Percentiles rank a stretch among this genome's conserved stretches.
phyloP scores from a whole-genome alignment of 1,140 invertebrate species.

The Achroia grisella region DNA sequence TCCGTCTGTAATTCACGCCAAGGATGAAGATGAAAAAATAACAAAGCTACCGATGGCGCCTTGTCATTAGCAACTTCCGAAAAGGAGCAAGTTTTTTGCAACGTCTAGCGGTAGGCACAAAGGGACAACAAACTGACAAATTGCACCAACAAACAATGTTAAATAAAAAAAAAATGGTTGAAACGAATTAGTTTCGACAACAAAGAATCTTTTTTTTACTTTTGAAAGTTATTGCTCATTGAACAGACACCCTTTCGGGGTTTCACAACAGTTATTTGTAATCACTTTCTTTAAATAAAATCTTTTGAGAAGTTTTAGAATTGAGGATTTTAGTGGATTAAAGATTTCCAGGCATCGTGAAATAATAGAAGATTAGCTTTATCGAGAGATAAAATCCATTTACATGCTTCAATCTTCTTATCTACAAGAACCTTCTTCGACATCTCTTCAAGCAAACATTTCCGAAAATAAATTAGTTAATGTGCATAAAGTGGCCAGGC shows the following conservation, averaged over 20 bases:
- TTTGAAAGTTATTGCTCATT: conserved; percentile 16
- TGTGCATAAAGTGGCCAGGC: conserved; percentile 48
- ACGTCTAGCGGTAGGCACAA: conserved; percentile 44
- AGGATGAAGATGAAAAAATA: conserved; percentile 27
- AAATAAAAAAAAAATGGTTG: conserved; percentile 26
- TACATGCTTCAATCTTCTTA: conserved; percentile 29
- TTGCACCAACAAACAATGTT: conserved; percentile 51
- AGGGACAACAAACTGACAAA: conserved; percentile 66
- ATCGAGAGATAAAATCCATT: conserved; percentile 16
- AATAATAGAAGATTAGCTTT: no score
- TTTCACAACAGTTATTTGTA: conserved; percentile 8
- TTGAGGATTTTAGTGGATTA: no score
- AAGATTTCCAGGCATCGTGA: no score
- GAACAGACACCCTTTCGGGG: conserved; percentile 14
- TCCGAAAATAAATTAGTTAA: conserved; percentile 56
- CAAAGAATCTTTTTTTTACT: conserved; percentile 23
- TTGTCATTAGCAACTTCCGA: conserved; percentile 68
- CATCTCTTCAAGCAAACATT: conserved; percentile 40
- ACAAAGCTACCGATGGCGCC: conserved; percentile 62
- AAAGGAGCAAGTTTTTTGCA: conserved; percentile 50
- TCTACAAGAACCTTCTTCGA: conserved; percentile 28
- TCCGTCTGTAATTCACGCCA: conserved; percentile 34
- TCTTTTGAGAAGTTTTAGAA: no score
- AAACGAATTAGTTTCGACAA: conserved; percentile 18
- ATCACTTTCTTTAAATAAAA: neutral